These are phyloP conservation scores for Deilephila porcellus DNA, from an alignment of 2,888 invertebrate genomes.

Conservation along the genomic window DNA sequence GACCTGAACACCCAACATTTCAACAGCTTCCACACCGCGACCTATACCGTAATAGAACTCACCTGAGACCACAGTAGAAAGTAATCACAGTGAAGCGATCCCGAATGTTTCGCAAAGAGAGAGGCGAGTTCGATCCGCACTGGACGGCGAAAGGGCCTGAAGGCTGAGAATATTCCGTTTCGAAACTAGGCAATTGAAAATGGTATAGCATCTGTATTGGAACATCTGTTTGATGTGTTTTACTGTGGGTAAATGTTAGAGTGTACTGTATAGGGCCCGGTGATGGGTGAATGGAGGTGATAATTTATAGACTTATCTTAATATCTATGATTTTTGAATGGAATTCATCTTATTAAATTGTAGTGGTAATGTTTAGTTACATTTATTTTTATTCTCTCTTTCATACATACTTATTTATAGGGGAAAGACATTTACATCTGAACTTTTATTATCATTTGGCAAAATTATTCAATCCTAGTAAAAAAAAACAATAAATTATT, in stretches of 20 bases:
- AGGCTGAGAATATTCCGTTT: conserved; percentile 66
- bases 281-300: not conserved
- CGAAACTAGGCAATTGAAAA: conserved; percentile 43
- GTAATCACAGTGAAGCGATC: conserved; percentile 12
- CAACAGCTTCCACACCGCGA: conserved; percentile 6
- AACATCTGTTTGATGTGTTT: conserved; percentile 12
- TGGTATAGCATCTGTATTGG: not conserved
- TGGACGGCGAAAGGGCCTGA: conserved; percentile 50
- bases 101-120: conserved; percentile 20
- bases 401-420: no score
- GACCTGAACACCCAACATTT: not conserved
- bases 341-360: no score
- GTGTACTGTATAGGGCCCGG: not conserved
- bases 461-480: no score
- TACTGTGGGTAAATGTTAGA: conserved; percentile 6
- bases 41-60: conserved; percentile 6
- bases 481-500: no score
- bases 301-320: not conserved
- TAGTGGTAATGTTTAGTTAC: no score
- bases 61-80: not conserved
- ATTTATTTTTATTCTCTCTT: no score
- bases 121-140: conserved; percentile 2
- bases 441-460: no score
- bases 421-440: no score
- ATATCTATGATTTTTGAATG: no score